Conservation (phyloP, 2,888 invertebrate genomes). For the Nomada ferruginata region DNA sequence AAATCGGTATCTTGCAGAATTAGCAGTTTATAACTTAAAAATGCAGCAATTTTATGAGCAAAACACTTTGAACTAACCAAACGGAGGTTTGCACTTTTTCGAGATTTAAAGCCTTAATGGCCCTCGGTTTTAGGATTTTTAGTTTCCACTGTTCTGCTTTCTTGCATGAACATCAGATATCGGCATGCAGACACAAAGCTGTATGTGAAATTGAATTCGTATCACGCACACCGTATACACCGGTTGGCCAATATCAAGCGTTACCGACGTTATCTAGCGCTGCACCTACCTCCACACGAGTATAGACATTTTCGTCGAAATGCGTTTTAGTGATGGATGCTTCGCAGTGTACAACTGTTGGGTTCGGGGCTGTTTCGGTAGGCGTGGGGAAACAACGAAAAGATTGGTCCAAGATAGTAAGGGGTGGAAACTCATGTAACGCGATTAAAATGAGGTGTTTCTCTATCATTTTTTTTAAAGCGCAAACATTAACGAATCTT, state of each 20-base stretch:
- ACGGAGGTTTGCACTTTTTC: too few relatives aligned
- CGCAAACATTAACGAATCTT: too few relatives aligned
- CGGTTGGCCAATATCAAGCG: slow-evolving; percentile 52
- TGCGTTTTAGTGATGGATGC: slow-evolving; percentile 54
- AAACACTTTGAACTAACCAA: too few relatives aligned
- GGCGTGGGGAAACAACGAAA: not conserved
- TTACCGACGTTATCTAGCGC: slow-evolving; percentile 47
- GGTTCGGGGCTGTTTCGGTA: not conserved
- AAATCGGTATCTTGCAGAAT: too few relatives aligned
- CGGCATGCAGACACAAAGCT: not conserved
- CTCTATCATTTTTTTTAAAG: too few relatives aligned
- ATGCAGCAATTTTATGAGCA: too few relatives aligned
- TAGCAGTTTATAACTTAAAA: too few relatives aligned
- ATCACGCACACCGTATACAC: slow-evolving; percentile 37
- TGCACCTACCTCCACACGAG: slow-evolving; percentile 29
- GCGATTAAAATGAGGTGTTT: too few relatives aligned
- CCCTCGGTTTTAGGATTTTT: too few relatives aligned
- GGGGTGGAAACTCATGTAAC: not conserved
- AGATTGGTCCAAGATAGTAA: not conserved
- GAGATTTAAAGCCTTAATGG: too few relatives aligned
- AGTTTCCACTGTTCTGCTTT: not conserved
- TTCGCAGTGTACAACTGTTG: slow-evolving; percentile 41
- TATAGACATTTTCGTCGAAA: slow-evolving; percentile 52
- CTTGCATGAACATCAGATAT: not conserved
- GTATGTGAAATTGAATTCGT: slow-evolving; percentile 44